Base-by-base conservation (phyloP, 2,888 invertebrate genomes). In the Caenorhabditis imperialis region DNA sequence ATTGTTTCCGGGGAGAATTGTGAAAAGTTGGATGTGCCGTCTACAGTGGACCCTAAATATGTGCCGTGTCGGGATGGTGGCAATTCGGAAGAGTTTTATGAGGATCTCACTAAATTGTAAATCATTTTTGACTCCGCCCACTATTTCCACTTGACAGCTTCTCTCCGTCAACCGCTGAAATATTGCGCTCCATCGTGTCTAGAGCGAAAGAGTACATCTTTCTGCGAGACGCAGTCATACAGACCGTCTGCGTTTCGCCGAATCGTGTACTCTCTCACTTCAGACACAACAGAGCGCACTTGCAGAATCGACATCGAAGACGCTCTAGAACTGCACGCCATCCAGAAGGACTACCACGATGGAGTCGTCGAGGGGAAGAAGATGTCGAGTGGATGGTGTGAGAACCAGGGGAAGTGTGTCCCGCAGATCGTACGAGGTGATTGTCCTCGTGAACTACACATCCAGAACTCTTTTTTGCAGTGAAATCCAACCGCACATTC, bases 1-100 rank as follows among this genome's bases (percentile, higher is more conserved):
- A 65, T 48, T 8, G 51, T 62, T 69, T 47, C 38, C 65, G 72
- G 72, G 1, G 72, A 73, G 22, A 67, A 51, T 30, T 74, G 74
- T 22, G 74, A 69, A 44, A 62, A 10, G 1, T 47, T 69, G 14
- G 20, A 58, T 2, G 47, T 75, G 27, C 53, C 62, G 3, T 10
- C 27, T 1, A 45, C 47, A 2, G 51, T 38, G n/a, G 25, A n/a
- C 12, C 27, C 42, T 3, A 45, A 57, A 5, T 16, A 55, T 3
- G 10, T 58, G 7, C 69, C 69, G 0, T 69, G 69, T 33, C 23
- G 38, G 5, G 22, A 20, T 0, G 38, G 47, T 3, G 8, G 38
- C 0, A 53, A 58, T 53, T 69, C 69, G 22, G 8, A 10, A 12
- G 8, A 7, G 0, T 71, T 62, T 20, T 57, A 61, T 37, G 27